A percentile compares a stretch with the other conserved stretches of the same genome.
These are phyloP conservation scores for Theonella swinhoei DNA, from an alignment of 37 sponge, comb jelly and placozoan species.

Conservation along the genomic window DNA sequence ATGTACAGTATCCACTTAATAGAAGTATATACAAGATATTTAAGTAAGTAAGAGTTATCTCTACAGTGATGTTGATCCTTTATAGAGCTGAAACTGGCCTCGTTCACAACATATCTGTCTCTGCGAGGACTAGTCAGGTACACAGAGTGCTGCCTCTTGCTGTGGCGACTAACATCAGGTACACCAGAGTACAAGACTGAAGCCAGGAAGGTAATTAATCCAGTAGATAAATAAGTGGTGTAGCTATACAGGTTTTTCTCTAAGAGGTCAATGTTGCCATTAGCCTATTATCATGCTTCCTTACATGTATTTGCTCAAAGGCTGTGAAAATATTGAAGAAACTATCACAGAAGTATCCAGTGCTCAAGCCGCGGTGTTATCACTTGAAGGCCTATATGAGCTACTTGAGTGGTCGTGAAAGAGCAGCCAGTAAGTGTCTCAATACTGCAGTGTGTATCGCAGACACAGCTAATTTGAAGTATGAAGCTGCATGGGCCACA, in stretches of 20 bases:
- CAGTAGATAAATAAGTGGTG: background rate
- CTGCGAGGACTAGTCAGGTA: slow-evolving; percentile 43
- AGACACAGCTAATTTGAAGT: background rate
- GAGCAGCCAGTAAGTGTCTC: slow-evolving; percentile 2
- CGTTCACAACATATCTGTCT: slow-evolving; percentile 55
- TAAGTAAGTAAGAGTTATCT: no score
- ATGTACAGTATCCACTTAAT: no score
- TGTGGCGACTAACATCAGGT: background rate
- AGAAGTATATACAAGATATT: no score
- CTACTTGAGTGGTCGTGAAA: background rate
- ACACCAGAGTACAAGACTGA: background rate
- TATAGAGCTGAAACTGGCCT: slow-evolving; percentile 11
- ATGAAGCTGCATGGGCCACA: slow-evolving; percentile 26
- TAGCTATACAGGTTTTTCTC: no score
- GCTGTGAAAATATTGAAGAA: slow-evolving; percentile 31
- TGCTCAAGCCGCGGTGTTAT: slow-evolving; percentile 33
- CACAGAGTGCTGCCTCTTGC: slow-evolving; percentile 57
- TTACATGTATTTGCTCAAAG: background rate
- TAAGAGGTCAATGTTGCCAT: no score
- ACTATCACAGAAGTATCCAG: slow-evolving; percentile 4
- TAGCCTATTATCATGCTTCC: no score
- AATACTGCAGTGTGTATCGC: background rate
- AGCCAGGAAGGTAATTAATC: slow-evolving; percentile 27
- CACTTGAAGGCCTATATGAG: slow-evolving; percentile 30
- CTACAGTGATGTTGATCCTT: no score